A percentile compares a stretch with the other conserved stretches of the same genome.
Evolutionary conservation across 1,140 invertebrate genomes (phyloP).

Genomic region (Heliconius himera): DNA sequence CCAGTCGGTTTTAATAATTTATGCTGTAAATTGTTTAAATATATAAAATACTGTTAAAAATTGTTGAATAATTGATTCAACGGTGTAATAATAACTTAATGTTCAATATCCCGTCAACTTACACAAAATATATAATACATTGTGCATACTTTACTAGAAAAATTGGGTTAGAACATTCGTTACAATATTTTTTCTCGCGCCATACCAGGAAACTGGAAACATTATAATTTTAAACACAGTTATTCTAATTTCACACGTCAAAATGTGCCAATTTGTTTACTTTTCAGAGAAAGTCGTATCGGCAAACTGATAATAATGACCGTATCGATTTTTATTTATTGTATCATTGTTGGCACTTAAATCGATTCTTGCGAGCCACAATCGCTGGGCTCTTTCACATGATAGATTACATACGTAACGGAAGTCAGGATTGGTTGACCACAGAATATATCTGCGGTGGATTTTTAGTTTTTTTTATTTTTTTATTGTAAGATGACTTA

Average conservation of each 20-base stretch:
- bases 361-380: slow-evolving; percentile 70
- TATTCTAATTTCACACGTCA: slow-evolving; percentile 61
- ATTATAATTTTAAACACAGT: slow-evolving; percentile 45
- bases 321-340: slow-evolving; percentile 70
- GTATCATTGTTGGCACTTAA: slow-evolving; percentile 58
- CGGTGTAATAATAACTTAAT: background rate
- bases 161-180: background rate
- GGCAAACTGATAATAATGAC: slow-evolving; percentile 50
- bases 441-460: slow-evolving; percentile 46
- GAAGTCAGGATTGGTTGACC: slow-evolving; percentile 59
- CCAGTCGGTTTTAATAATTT: background rate
- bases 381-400: slow-evolving; percentile 61
- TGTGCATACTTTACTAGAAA: background rate
- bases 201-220: background rate
- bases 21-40: background rate
- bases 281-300: slow-evolving; percentile 60
- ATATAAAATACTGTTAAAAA: background rate
- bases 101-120: background rate
- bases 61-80: background rate
- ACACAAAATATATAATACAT: background rate
- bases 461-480: slow-evolving; percentile 19
- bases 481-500: slow-evolving; percentile 7
- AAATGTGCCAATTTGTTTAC: slow-evolving; percentile 58
- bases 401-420: slow-evolving; percentile 70
- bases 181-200: background rate